These are phyloP conservation scores for Pristiophorus japonicus DNA, from an alignment of 2,113 vertebrate species.

Conservation along the genomic window DNA sequence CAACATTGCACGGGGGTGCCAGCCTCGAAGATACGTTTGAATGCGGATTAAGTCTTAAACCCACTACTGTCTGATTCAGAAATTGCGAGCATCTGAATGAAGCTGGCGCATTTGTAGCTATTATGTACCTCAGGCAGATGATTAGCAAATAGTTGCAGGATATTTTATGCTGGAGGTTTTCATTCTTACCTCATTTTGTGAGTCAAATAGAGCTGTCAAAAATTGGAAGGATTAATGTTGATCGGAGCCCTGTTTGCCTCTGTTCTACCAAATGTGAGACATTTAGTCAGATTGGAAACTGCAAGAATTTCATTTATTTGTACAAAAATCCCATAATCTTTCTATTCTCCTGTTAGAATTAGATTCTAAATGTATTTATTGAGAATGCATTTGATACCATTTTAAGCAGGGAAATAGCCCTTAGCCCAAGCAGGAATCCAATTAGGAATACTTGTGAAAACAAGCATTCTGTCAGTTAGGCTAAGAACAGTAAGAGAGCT, in stretches of 20 bases:
- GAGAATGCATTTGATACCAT: neutral
- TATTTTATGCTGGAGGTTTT: neutral
- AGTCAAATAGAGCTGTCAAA: neutral
- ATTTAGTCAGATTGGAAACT: neutral
- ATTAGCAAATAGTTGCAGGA: neutral
- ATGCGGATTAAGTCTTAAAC: neutral
- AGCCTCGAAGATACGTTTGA: neutral
- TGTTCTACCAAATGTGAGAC: neutral
- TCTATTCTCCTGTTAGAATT: neutral
- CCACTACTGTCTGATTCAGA: neutral
- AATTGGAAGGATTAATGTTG: neutral
- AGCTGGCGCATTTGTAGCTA: neutral
- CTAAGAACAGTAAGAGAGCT: neutral
- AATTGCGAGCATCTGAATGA: neutral
- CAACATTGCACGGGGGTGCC: neutral
- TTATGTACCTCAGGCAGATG: neutral
- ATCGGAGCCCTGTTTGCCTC: neutral
- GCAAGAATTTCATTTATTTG: neutral
- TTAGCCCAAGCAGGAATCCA: neutral
- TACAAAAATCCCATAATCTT: neutral
- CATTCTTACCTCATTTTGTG: neutral
- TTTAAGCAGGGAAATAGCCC: neutral
- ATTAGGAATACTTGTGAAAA: neutral
- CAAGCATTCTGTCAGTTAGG: neutral
- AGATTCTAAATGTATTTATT: neutral